Conservation (phyloP, 2,797 vertebrate genomes). For the Pantherophis alleghaniensis region DNA sequence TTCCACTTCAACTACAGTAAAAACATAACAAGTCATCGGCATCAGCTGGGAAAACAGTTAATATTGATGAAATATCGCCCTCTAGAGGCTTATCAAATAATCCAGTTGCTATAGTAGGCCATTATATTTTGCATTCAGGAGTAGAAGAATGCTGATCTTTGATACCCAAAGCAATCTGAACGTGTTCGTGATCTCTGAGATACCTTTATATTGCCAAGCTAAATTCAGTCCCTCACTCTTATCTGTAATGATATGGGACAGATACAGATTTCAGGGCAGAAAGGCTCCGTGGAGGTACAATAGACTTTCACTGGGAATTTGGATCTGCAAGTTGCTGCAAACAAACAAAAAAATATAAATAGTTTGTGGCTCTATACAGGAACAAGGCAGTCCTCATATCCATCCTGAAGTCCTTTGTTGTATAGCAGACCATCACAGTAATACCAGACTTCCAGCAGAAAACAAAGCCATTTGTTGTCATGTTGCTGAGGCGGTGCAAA, state of each 20-base stretch:
- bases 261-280: not conserved
- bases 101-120: accelerated
- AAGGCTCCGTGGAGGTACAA: not conserved
- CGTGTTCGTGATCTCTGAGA: not conserved
- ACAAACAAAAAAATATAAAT: not conserved
- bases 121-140: not conserved
- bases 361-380: not conserved
- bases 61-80: slow-evolving; percentile 56
- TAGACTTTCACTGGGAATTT: not conserved
- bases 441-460: not conserved
- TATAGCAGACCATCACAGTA: no score
- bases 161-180: not conserved
- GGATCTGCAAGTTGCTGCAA: not conserved
- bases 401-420: not conserved
- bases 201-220: not conserved
- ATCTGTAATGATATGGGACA: not conserved
- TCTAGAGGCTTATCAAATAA: slow-evolving; percentile 43
- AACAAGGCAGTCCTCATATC: not conserved
- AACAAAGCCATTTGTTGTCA: not conserved
- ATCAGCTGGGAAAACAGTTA: not conserved
- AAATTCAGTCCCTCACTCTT: not conserved
- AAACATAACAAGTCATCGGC: not conserved
- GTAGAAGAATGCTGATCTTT: not conserved
- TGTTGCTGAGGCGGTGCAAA: not conserved
- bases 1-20: not conserved